Evolutionary conservation across 1,140 invertebrate genomes (phyloP), one percentile per base, ranked within the genome.

Genomic region (Drosophila sucinea): DNA sequence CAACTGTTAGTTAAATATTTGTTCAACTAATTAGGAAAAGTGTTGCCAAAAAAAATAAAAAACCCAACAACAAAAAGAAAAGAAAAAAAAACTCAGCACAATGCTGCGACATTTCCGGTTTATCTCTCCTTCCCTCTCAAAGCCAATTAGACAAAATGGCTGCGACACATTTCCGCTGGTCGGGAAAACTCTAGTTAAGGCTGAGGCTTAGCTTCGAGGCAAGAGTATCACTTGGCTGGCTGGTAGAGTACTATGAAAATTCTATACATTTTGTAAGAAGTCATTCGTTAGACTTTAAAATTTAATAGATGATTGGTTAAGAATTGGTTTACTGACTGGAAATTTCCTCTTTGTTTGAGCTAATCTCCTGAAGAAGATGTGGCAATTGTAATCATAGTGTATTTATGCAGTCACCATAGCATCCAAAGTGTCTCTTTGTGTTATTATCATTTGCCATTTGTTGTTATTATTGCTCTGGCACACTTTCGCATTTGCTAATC

Each of bases 91-190:
- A 60, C 51, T 67, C 47, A 78, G 60, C 75, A 60, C 66, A 87
- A 89, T 87, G 76, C 80, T 87, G 84, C 84, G 77, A 80, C 84
- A 87, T 87, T 87, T 87, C 80, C 83, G 83, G 83, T 87, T 87
- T 89, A 87, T 87, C 77, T 79, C 29, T 51, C 17, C 3, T 32
- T 51, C 67, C 70, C 47, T 29, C 67, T 32, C 75, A 84, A 80
- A 89, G 84, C 84, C 84, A 87, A 87, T 87, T 87, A 87, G 84
- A 71, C 84, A 87, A 87, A 87, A 87, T 87, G 83, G 83, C 79
- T 87, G 83, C 83, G 83, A 87, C 83, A 87, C 84, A 87, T 87
- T 87, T 87, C 84, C 83, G 83, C 83, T 89, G 83, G 84, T 89
- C 73, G 74, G 70, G 51, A 33, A 70, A 61, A 69, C 61, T 63